Conservation (phyloP, 2,888 invertebrate species). For the Harpalus rubripes region DNA sequence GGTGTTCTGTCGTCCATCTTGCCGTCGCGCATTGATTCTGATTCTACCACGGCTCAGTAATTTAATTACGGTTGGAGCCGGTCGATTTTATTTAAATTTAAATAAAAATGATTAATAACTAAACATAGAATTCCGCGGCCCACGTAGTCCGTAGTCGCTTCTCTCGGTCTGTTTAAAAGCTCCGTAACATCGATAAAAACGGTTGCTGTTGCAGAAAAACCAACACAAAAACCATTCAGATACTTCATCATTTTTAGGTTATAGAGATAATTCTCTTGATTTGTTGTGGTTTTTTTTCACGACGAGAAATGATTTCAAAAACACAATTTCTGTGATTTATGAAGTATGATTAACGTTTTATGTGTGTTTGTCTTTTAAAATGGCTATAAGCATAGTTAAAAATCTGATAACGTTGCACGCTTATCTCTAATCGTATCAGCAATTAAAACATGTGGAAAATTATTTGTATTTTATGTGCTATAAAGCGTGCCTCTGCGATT, state of each 20-base stretch:
- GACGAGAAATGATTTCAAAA: conserved; percentile 63
- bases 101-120: conserved; percentile 55
- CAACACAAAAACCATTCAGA: conserved; percentile 56
- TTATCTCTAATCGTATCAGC: conserved; percentile 51
- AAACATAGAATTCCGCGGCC: conserved; percentile 23
- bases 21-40: conserved; percentile 28
- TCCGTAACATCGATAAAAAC: conserved; percentile 61
- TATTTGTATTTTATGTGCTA: conserved; percentile 55
- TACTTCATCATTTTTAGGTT: conserved; percentile 65
- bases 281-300: conserved; percentile 61
- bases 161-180: conserved; percentile 44
- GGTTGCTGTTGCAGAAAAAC: conserved; percentile 53
- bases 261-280: conserved; percentile 65
- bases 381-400: conserved; percentile 56
- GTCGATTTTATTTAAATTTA: conserved; percentile 52
- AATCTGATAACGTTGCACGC: conserved; percentile 39
- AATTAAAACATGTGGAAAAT: conserved; percentile 61
- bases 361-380: conserved; percentile 62
- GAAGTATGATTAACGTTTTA: conserved; percentile 62
- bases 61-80: conserved; percentile 16
- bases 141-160: conserved; percentile 31
- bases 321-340: conserved; percentile 62
- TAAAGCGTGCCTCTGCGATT: conserved; percentile 46
- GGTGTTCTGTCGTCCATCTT: conserved; percentile 5
- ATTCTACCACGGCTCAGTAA: background rate